Evolutionary conservation across 1,140 invertebrate genomes (phyloP).

Genomic region (Sycophaga agraensis): DNA sequence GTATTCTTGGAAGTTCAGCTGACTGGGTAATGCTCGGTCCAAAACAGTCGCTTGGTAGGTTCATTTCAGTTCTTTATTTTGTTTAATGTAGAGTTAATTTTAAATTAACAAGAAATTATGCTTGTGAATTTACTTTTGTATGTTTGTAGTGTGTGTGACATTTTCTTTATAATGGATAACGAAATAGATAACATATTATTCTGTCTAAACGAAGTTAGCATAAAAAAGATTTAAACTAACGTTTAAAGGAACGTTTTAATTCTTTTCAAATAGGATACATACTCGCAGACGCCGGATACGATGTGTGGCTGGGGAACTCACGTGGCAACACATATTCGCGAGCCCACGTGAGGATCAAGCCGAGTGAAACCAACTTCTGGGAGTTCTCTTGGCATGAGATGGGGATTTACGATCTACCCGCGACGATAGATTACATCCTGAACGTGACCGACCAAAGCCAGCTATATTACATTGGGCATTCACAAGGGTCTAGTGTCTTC

Average conservation of each 20-base stretch:
- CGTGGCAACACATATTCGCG: constrained; percentile 69
- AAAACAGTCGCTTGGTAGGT: constrained; percentile 58
- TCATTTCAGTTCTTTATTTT: too few relatives aligned
- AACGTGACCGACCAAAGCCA: constrained; percentile 53
- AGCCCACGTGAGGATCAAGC: constrained; percentile 58
- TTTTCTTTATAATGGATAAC: background rate
- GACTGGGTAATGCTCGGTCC: constrained; percentile 74
- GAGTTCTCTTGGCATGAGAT: constrained; percentile 68
- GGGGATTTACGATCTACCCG: constrained; percentile 65
- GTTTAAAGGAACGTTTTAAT: too few relatives aligned
- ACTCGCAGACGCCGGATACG: constrained; percentile 66
- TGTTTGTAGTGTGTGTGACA: too few relatives aligned
- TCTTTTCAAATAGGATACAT: constrained; percentile 48
- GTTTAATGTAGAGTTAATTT: too few relatives aligned
- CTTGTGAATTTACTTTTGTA: too few relatives aligned
- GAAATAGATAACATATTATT: background rate
- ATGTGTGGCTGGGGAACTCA: constrained; percentile 74
- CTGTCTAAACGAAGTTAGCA: too few relatives aligned
- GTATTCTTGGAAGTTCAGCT: constrained; percentile 71
- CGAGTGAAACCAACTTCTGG: constrained; percentile 61
- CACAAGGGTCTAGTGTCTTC: constrained; percentile 63
- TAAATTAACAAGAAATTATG: too few relatives aligned
- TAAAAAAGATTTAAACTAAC: too few relatives aligned
- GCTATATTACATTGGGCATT: constrained; percentile 63
- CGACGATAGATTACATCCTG: constrained; percentile 64